Base-by-base conservation (phyloP, 2,797 vertebrate species). In the Sebastes steindachneri region DNA sequence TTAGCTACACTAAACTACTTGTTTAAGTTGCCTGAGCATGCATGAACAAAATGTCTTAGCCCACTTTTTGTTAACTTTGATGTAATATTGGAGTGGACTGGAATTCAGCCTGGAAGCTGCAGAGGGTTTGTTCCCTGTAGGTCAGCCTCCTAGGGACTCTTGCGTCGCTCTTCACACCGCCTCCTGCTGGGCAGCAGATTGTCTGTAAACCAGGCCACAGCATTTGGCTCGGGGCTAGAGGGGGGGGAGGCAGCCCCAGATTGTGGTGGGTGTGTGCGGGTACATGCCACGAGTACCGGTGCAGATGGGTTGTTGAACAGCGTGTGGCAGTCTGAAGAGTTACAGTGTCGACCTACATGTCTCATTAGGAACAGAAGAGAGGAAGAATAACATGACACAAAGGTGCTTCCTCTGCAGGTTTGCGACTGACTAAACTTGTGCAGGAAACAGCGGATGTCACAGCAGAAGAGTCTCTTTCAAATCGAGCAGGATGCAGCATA, bases 161-260 rank as follows among this genome's bases (percentile, higher is more conserved):
- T 21, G n/a, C 45, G 21, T 21, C 1, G 4, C 62, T 73, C 75
- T 26, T 77, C 75, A 68, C 19, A 69, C 48, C 0, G 28, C 48
- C 59, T 78, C 81, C 72, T 57, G 80, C 79, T 53, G 76, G 71
- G 80, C 21, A 31, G 62, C 78, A 88, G 80, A 83, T 75, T 85
- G 87, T 75, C 62, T 86, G 59, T 69, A 73, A 92, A 92, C 64
- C 81, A 87, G 84, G 88, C 68, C 85, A 78, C 69, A 19, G 77
- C 19, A 29, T 83, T 86, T 88, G 80, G 78, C 80, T 70, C 4
- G 4, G 4, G 66, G 41, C 51, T 35, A 35, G 28, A 57, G 54
- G 59, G 55, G 75, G 23, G 55, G 75, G 26, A 54, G 60, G 72
- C 28, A 66, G 79, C 37, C 72, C 55, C 31, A 67, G 69, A 73